Conservation (phyloP, 2,113 vertebrate species). For the Malurus alboscapulatus region DNA sequence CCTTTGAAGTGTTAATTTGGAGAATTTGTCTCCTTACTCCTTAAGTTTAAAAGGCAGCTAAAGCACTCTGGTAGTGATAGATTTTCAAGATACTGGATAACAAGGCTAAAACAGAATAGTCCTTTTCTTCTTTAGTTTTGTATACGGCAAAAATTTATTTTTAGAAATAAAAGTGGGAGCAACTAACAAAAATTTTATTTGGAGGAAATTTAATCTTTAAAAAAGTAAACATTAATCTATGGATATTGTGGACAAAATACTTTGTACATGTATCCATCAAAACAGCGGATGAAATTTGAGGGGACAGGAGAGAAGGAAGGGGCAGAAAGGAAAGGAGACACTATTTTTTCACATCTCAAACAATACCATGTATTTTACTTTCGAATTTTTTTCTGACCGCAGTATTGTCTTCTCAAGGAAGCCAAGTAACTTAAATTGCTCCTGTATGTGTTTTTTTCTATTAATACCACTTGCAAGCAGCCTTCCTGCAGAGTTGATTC, state of each 20-base stretch:
- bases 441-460: slow-evolving; percentile 49
- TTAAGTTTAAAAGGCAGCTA: neutral
- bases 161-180: neutral
- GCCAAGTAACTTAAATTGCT: slow-evolving; percentile 7
- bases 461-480: slow-evolving; percentile 57
- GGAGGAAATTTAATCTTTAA: neutral
- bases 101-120: neutral
- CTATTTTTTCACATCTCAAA: neutral
- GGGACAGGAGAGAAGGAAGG: fast-evolving
- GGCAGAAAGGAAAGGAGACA: neutral
- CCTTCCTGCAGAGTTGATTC: slow-evolving; percentile 36
- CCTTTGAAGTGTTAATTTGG: neutral
- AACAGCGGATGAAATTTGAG: neutral
- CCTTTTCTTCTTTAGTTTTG: neutral
- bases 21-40: neutral
- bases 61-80: neutral
- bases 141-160: neutral
- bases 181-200: neutral
- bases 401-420: neutral
- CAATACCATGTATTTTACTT: neutral
- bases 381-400: neutral
- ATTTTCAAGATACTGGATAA: neutral
- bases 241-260: neutral
- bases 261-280: neutral
- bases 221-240: neutral